Evolutionary conservation across 37 sponge, comb jelly and placozoan genomes (phyloP), one percentile per base, ranked within the genome.

Genomic region (Theonella swinhoei): DNA sequence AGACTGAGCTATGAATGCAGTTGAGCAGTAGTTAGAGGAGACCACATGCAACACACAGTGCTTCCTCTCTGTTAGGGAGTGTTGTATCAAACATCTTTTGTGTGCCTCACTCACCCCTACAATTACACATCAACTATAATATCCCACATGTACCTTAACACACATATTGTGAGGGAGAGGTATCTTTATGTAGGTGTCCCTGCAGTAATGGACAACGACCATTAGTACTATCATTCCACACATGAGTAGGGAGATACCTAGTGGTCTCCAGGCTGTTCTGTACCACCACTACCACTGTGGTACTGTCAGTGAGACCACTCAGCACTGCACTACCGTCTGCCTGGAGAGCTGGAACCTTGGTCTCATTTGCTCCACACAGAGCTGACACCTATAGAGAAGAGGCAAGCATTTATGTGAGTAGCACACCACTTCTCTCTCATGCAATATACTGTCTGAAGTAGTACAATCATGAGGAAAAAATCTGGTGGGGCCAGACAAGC

Each of bases 141-240:
- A n/a, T n/a, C n/a, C n/a, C n/a, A n/a, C n/a, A n/a, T n/a, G 20
- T 69, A 69, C 70, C 70, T 69, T 30, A 22, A 69, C 70, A 69
- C 70, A 69, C 32, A 69, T 33, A 22, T 30, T 33, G 22, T 69
- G 3, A 22, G 70, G 70, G 14, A 69, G 70, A 30, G 32, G 32
- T 20, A 69, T 33, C 32, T 22, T 35, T 23, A 69, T 33, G 29
- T 69, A 69, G 28, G 70, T 35, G 70, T 35, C 32, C 70, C 70
- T 69, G 36, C 32, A 69, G 1, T 14, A 47, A 14, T 17, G 54
- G n/a, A n/a, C n/a, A n/a, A n/a, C n/a, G n/a, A n/a, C n/a, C n/a
- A n/a, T n/a, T 3, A 64, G 5, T 25, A 3, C 2, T 4, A 64
- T 3, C 64, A 64, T 64, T 25, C 4, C n/a, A n/a, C n/a, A n/a